These are phyloP conservation scores for Nansenia antarctica DNA, from an alignment of 2,113 vertebrate species.

Conservation along the genomic window DNA sequence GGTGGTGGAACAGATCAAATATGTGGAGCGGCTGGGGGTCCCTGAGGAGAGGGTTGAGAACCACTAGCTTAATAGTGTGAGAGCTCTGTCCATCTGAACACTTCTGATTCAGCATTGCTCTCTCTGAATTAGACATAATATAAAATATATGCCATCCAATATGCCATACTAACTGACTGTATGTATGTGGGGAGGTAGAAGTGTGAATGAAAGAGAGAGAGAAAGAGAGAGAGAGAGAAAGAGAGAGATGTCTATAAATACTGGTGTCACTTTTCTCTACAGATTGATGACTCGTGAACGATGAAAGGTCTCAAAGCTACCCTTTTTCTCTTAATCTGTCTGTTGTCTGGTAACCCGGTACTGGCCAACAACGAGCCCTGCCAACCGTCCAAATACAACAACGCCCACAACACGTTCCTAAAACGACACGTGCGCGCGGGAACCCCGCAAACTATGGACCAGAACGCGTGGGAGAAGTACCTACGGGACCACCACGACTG, in stretches of 20 bases:
- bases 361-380: constrained; percentile 60
- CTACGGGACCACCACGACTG: constrained; percentile 57
- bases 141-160: too few relatives aligned
- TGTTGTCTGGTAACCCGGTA: constrained; percentile 26
- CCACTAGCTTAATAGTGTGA: too few relatives aligned
- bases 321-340: constrained; percentile 32
- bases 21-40: too few relatives aligned
- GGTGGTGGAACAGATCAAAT: too few relatives aligned
- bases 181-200: too few relatives aligned
- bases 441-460: constrained; percentile 35
- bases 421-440: constrained; percentile 60
- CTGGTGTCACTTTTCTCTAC: constrained; percentile 1
- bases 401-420: constrained; percentile 57
- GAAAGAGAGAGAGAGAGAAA: background rate
- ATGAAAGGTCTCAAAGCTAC: constrained; percentile 11
- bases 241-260: background rate
- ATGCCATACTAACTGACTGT: too few relatives aligned
- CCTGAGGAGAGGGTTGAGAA: too few relatives aligned
- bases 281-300: background rate
- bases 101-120: too few relatives aligned
- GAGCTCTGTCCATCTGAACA: too few relatives aligned
- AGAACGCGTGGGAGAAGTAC: constrained; percentile 58
- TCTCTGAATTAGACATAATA: too few relatives aligned
- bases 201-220: background rate
- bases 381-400: constrained; percentile 60